Base-by-base conservation (phyloP, 2,797 vertebrate species). In the Neostethus bicornis region DNA sequence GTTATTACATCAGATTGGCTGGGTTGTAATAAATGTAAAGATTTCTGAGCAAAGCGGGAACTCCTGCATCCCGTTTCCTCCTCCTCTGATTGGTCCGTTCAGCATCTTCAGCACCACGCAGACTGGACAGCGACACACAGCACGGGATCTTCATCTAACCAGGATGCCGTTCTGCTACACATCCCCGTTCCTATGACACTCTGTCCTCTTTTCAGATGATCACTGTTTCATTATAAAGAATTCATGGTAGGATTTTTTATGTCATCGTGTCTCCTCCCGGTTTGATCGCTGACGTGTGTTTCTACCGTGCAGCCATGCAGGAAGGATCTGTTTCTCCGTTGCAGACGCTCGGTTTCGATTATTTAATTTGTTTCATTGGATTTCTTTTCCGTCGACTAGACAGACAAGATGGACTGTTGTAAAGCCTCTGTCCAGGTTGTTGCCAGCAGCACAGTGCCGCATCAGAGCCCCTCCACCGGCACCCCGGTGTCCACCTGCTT, bases 101-200 rank as follows among this genome's bases (percentile, higher is more conserved):
- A 70, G 83, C 83, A 75, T 63, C 73, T 89, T 92, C 91, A 92
- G 91, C 91, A 92, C 91, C 91, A 79, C 67, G 68, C 80, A 85
- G 66, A 45, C 73, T 82, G 91, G 86, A 91, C 90, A 93, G 91
- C 90, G 88, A 83, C 87, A 64, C 77, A 16, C 67, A 54, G 66
- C 65, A 73, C 24, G 7, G 56, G 81, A 42, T 75, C 77, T 31
- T 28, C 62, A 49, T 25, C 63, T 51, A 7, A 52, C 1, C 55
- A 69, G 69, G 80, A 82, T 73, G 75, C 52, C 47, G 55, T 52
- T 4, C 34, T 20, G 42, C 45, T 56, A 41, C 54, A 20, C 61
- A 4, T 0, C 56, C 35, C 61, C 20, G 57, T 51, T 62, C 52
- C 75, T 57, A 41, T 72, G 58, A 49, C 61, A 37, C 47, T 16